Percentiles rank a stretch among this genome's conserved stretches.
These are phyloP conservation scores for Macrocentrus cingulum DNA, from an alignment of 1,140 invertebrate species.

Conservation along the genomic window DNA sequence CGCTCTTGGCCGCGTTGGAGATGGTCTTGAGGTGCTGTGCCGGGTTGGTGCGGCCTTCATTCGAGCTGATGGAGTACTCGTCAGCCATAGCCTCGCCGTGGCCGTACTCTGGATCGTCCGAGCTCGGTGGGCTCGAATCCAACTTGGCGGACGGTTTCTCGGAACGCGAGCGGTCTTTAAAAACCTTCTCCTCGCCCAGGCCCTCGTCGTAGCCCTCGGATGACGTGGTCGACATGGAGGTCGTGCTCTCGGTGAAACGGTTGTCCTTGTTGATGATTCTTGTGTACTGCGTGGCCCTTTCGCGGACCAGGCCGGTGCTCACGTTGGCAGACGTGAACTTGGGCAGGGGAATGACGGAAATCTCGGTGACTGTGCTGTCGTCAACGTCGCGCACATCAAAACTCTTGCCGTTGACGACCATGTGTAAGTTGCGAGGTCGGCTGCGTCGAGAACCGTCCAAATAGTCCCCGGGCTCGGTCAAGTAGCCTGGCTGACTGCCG, in stretches of 20 bases:
- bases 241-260: conserved; percentile 48
- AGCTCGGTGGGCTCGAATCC: conserved; percentile 55
- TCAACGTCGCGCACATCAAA: conserved; percentile 66
- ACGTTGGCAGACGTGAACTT: conserved; percentile 44
- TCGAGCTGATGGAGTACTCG: conserved; percentile 64
- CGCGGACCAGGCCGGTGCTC: conserved; percentile 56
- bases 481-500: conserved; percentile 60
- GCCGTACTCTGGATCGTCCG: conserved; percentile 61
- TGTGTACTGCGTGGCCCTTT: conserved; percentile 61
- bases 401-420: conserved; percentile 62
- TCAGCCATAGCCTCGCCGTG: conserved; percentile 71
- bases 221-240: conserved; percentile 58
- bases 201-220: conserved; percentile 61
- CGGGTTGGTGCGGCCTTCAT: conserved; percentile 52
- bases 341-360: conserved; percentile 61
- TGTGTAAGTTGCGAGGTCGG: conserved; percentile 61
- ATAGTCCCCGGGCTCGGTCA: conserved; percentile 43
- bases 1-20: conserved; percentile 37
- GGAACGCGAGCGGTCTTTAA: conserved; percentile 53
- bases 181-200: conserved; percentile 59
- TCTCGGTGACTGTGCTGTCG: conserved; percentile 61
- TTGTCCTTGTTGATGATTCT: conserved; percentile 54
- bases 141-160: conserved; percentile 55
- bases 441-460: conserved; percentile 42
- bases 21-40: conserved; percentile 45